Base-by-base conservation (phyloP, 1,140 invertebrate genomes). In the Camponotus vicinus region DNA sequence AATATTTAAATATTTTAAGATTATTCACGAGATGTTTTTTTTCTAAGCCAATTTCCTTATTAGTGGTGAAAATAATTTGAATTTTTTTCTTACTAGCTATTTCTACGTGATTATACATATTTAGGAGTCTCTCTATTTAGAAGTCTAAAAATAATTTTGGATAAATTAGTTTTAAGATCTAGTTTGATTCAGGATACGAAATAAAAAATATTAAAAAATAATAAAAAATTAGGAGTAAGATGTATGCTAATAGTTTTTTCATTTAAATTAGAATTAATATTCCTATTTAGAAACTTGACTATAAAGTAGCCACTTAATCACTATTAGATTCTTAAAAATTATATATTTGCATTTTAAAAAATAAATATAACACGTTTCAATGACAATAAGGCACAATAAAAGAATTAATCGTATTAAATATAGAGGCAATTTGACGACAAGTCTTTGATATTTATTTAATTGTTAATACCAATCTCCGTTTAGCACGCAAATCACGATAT, bases 241-340 rank as follows among this genome's bases (percentile, higher is more conserved):
- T 15, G 9, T 64, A 70, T 45, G 18, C 9, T 13, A 40, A 37
- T 45, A 64, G 21, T 5, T 27, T 70, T 27, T 11, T 70, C 8
- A 59, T 42, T 66, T 66, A 78, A 4, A 18, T 64, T n/a, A 34
- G 66, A 78, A 66, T 52, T 66, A 13, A 52, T 52, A 49, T 18
- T 3, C 9, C 49, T 18, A 52, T 18, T 52, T 52, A 52, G 15
- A 2, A 52, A 52, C 15, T 52, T 52, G 4, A 52, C 49, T 52
- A 66, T 6, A 77, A 0, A 57, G 9, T 2, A 57, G 11, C 57
- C 34, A 37, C 34, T 75, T 34, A 75, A 75, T 11, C 2, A 1
- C 37, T 76, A 76, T 76, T 13, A 76, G 18, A 76, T 61, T 40
- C 27, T 40, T 40, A 4, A 27, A 76, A 76, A 59, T 15, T 40